Conservation (phyloP, 2,113 vertebrate species). For the Regulus satrapa region DNA sequence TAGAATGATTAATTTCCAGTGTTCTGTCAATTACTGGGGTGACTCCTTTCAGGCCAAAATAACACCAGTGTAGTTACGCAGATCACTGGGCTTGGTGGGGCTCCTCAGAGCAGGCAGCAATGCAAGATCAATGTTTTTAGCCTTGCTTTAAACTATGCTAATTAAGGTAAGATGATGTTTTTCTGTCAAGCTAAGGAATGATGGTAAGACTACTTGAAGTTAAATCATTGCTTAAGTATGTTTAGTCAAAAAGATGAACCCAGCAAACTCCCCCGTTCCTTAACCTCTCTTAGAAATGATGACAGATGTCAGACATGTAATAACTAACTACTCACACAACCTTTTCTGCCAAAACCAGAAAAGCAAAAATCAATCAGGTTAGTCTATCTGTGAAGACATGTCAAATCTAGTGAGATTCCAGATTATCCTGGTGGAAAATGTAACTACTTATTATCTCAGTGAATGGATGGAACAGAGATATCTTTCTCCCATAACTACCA, state of each 20-base stretch:
- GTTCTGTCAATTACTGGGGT: not conserved
- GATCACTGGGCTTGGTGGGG: not conserved
- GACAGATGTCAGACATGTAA: not conserved
- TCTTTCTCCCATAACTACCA: not conserved
- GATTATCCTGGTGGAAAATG: not conserved
- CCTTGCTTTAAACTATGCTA: not conserved
- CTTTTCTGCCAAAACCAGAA: not conserved
- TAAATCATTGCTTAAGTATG: not conserved
- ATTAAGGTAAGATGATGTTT: constrained; percentile 1
- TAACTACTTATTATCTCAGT: not conserved
- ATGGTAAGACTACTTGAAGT: not conserved
- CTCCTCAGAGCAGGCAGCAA: not conserved
- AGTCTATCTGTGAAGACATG: not conserved
- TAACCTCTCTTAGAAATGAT: not conserved
- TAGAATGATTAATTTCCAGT: not conserved
- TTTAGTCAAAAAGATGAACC: not conserved
- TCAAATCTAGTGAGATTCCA: not conserved
- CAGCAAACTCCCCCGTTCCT: not conserved
- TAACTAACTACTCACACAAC: not conserved
- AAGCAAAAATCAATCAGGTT: not conserved
- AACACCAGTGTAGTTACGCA: not conserved
- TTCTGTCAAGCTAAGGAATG: not conserved
- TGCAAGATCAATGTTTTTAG: not conserved
- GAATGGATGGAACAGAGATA: not conserved
- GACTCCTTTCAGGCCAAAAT: not conserved